Evolutionary conservation across 2,888 invertebrate species (phyloP).

Genomic region (Drosophila meridiana): DNA sequence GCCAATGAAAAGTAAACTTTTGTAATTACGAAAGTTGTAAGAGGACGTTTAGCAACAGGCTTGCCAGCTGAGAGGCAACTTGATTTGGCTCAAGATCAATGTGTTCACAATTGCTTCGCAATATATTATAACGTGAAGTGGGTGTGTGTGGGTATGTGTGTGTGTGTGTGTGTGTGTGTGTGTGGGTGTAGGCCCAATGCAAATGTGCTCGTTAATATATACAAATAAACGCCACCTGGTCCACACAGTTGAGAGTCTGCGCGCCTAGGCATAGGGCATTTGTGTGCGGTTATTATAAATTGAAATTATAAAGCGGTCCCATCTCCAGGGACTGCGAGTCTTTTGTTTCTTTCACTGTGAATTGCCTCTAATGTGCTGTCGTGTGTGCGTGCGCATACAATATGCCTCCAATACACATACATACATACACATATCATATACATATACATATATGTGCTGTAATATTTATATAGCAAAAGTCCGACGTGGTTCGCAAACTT

Average conservation of each 20-base stretch:
- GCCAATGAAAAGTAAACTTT: not conserved
- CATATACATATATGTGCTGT: not conserved
- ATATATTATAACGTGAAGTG: not conserved
- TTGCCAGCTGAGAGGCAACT: not conserved
- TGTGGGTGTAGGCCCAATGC: not conserved
- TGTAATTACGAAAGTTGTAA: not conserved
- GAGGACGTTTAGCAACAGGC: not conserved
- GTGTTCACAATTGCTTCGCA: conserved; percentile 2
- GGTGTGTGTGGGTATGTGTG: too few species aligned
- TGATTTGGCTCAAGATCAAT: conserved; percentile 2
- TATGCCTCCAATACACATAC: not conserved
- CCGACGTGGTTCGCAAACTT: conserved; percentile 20
- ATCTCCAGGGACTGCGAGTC: not conserved
- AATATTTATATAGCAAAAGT: conserved; percentile 36
- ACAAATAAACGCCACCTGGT: conserved; percentile 6
- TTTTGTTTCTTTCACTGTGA: not conserved
- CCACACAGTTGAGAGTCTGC: not conserved
- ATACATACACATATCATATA: not conserved
- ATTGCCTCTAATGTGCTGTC: not conserved
- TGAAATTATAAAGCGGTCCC: conserved; percentile 3
- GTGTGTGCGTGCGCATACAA: conserved; percentile 1
- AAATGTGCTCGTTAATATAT: conserved; percentile 5
- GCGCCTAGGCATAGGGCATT: not conserved
- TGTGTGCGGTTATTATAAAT: conserved; percentile 1
- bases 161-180: not conserved